These are phyloP conservation scores for Scytalopus superciliaris DNA, from an alignment of 2,113 vertebrate species.

Conservation along the genomic window DNA sequence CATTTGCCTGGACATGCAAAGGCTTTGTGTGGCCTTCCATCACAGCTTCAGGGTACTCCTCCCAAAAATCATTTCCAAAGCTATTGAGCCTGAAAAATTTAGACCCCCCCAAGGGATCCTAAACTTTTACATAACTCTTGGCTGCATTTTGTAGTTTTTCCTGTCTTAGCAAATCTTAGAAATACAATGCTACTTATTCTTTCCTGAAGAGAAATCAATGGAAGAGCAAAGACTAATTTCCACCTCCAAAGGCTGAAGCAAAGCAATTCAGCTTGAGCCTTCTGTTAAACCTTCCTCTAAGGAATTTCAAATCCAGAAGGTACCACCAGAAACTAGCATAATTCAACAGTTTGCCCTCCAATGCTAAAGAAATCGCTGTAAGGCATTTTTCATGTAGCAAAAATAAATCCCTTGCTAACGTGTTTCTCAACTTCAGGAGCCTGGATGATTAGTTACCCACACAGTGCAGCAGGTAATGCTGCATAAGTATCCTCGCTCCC, in stretches of 20 bases:
- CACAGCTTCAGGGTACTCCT: not conserved
- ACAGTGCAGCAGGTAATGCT: not conserved
- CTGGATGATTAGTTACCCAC: not conserved
- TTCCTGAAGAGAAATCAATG: not conserved
- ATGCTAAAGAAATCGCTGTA: not conserved
- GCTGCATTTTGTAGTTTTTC: not conserved
- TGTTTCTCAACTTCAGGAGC: not conserved
- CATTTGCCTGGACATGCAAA: not conserved
- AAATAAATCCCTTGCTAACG: not conserved
- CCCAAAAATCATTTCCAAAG: not conserved
- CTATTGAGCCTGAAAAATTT: not conserved
- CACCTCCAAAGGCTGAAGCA: not conserved
- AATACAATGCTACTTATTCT: not conserved
- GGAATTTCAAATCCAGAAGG: not conserved
- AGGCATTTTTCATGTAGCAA: not conserved
- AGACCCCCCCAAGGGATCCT: not conserved
- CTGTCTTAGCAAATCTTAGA: not conserved
- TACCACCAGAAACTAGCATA: not conserved
- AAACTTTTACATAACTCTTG: not conserved
- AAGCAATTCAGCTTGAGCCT: not conserved
- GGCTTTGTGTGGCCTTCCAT: not conserved
- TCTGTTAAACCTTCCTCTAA: not conserved
- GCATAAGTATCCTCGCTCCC: not conserved
- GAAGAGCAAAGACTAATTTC: not conserved
- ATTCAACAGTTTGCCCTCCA: not conserved